Conservation (phyloP, 2,888 invertebrate species). For the Dendrolimus pini region DNA sequence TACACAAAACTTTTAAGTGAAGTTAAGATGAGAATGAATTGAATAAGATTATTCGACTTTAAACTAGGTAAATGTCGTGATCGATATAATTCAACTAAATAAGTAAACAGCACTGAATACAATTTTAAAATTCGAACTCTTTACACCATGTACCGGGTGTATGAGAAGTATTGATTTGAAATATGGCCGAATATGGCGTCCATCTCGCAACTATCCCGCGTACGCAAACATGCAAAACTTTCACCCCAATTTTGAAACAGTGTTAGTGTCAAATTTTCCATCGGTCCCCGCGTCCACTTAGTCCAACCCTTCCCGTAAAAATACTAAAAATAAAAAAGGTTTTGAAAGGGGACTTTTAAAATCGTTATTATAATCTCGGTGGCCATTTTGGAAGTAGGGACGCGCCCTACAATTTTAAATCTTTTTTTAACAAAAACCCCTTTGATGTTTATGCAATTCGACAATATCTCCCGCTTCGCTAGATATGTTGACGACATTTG, state of each 20-base stretch:
- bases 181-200: conserved; percentile 27
- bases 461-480: conserved; percentile 67
- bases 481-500: conserved; percentile 59
- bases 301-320: conserved; percentile 59
- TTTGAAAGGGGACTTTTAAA: conserved; percentile 64
- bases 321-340: conserved; percentile 52
- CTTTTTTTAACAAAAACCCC: conserved; percentile 70
- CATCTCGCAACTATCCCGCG: conserved; percentile 16
- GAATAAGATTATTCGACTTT: no score
- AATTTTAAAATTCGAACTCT: background rate
- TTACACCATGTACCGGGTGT: background rate
- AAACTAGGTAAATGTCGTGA: no score
- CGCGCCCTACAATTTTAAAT: conserved; percentile 74
- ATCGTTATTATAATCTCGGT: conserved; percentile 77
- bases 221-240: conserved; percentile 38
- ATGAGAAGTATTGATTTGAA: conserved; percentile 21
- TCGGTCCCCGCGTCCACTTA: conserved; percentile 65
- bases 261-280: conserved; percentile 65
- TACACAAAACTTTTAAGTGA: no score
- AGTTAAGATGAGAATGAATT: no score
- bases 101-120: no score
- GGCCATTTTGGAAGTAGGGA: conserved; percentile 68
- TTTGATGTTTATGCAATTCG: conserved; percentile 73
- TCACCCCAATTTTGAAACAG: conserved; percentile 56
- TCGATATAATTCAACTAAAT: no score